Evolutionary conservation across 53 echinoderm and acorn worm genomes (phyloP), one percentile per base, ranked within the genome.

Genomic region (Glandiceps talaboti): DNA sequence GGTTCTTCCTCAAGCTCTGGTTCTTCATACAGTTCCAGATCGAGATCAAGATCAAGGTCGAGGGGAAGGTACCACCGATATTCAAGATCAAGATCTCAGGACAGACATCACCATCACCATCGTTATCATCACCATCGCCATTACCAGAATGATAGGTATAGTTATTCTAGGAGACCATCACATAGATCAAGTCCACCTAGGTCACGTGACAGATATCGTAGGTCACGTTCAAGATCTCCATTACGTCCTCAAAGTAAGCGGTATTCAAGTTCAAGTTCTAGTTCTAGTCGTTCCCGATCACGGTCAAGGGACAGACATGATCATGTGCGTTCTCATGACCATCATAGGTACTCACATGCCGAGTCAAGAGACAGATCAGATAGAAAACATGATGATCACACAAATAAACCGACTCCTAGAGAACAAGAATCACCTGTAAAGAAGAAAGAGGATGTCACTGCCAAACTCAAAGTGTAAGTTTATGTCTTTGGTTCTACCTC

Each of bases 151-250:
- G 33, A 77, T 30, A 33, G 85, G 25, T 79, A 83, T 1, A 83
- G 86, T 31, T 84, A 80, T 0, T 29, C 83, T 31, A 81, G 83
- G 27, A 75, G 86, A 74, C 83, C 86, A 26, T 80, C 73, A 20
- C 28, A 74, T 0, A 77, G 88, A 74, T 79, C 73, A 27, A 45
- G 64, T 20, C 64, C 6, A 20, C 20, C 64, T 12, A 6, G 64
- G 20, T 80, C 84, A 31, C 76, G 72, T 26, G 82, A 77, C 30
- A 83, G 90, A 76, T 31, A 80, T 28, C 75, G 45, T 0, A 86
- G 86, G 77, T 32, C 83, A 29, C 74, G 82, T 31, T 87, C 85
- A 29, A 75, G 89, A 31, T 85, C 89, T 29, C 79, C 86, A 12
- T 82, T 85, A 0, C 33, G 81, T 30, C 78, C 74, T 28, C 80